phyloP scores from a whole-genome alignment of 1,140 invertebrate genomes.

The Batillaria attramentaria region DNA sequence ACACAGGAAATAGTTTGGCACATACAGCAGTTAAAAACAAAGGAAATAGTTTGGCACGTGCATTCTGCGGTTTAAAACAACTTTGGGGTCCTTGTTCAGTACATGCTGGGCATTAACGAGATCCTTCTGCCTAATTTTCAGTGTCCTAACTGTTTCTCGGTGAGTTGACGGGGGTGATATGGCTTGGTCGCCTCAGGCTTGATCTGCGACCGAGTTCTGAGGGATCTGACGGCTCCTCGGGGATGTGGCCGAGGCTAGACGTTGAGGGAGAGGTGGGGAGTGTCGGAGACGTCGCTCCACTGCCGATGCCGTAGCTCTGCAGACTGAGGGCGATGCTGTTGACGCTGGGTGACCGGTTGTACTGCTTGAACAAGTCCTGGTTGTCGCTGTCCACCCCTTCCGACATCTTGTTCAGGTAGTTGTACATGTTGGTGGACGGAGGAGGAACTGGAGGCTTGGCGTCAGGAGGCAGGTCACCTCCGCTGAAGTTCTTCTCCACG shows the following conservation, averaged over 20 bases:
- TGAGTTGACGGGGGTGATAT: neutral
- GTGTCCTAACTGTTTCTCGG: no score
- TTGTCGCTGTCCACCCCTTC: slow-evolving; percentile 7
- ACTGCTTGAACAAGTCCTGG: slow-evolving; percentile 6
- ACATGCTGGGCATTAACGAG: no score
- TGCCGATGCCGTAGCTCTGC: slow-evolving; percentile 26
- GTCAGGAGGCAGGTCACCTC: neutral
- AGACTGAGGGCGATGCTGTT: slow-evolving; percentile 23
- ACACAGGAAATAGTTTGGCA: no score
- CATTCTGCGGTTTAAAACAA: no score
- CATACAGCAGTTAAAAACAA: no score
- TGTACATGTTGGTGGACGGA: slow-evolving; percentile 21
- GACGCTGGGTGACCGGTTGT: slow-evolving; percentile 22
- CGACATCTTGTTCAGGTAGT: slow-evolving; percentile 18
- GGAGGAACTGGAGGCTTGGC: slow-evolving; percentile 11
- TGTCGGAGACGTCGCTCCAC: neutral
- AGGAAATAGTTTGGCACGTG: no score
- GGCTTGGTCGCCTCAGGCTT: no score
- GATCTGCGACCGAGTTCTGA: no score
- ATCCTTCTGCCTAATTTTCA: no score
- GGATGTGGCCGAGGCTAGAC: slow-evolving; percentile 11
- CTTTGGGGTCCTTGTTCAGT: no score
- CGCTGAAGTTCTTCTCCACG: slow-evolving; percentile 16
- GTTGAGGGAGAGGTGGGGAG: neutral
- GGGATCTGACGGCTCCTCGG: neutral